Percentiles rank a stretch among this genome's conserved stretches.
Conservation (phyloP, 2,113 vertebrate genomes). For the human region GRCh38 chr1:230118501-230119000, state of each 20-base stretch:
- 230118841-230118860: not conserved
- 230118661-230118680: not conserved
- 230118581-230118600: rapidly evolving
- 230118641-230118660: not conserved
- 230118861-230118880: not conserved
- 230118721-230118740: not conserved
- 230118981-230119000: not conserved
- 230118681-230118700: rapidly evolving
- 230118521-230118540: not conserved
- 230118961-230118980: not conserved
- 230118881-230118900: rapidly evolving
- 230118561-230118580: not conserved
- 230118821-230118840: not conserved
- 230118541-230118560: not conserved
- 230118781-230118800: not conserved
- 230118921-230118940: not conserved
- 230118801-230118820: not conserved
- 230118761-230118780: not conserved
- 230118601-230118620: rapidly evolving
- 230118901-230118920: not conserved
- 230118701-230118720: rapidly evolving
- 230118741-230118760: not conserved
- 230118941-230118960: not conserved
- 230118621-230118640: not conserved
- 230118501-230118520: not conserved